Percentiles rank a stretch among this genome's conserved stretches.
These are phyloP conservation scores for Papilio glaucus DNA, from an alignment of 1,140 invertebrate species.

Conservation along the genomic window DNA sequence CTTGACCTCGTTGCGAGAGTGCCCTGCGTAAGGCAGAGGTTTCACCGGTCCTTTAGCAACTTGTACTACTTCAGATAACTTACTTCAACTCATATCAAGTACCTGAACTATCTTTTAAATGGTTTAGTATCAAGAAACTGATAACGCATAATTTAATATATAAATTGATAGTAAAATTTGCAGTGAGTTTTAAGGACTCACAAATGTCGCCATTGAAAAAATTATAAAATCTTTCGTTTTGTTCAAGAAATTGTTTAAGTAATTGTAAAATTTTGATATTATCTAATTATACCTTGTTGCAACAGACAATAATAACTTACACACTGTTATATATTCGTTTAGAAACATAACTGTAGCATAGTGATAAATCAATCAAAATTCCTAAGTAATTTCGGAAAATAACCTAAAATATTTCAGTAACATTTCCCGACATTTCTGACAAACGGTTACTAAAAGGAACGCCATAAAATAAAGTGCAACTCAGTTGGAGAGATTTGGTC, in stretches of 20 bases:
- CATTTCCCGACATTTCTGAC: background rate
- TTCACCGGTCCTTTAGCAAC: background rate
- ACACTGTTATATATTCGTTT: background rate
- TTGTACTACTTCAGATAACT: background rate
- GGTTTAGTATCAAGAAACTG: background rate
- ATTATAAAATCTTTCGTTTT: too few relatives aligned
- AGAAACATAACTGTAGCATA: background rate
- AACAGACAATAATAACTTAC: background rate
- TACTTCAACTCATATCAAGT: background rate
- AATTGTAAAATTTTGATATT: too few relatives aligned
- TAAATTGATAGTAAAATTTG: too few relatives aligned
- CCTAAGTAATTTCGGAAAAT: background rate
- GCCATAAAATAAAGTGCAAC: slow-evolving; percentile 16
- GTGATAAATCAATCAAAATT: background rate
- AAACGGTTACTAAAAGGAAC: background rate
- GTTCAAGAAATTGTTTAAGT: too few relatives aligned
- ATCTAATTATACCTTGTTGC: too few relatives aligned
- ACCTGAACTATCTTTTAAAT: background rate
- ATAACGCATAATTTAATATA: too few relatives aligned
- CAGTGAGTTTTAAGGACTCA: too few relatives aligned
- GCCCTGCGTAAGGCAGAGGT: background rate
- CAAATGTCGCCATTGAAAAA: too few relatives aligned
- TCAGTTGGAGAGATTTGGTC: slow-evolving; percentile 18
- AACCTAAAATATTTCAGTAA: slow-evolving; percentile 4
- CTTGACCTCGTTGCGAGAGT: background rate